Evolutionary conservation across 2,797 vertebrate genomes (phyloP).

Genomic region (Chelon labrosus): DNA sequence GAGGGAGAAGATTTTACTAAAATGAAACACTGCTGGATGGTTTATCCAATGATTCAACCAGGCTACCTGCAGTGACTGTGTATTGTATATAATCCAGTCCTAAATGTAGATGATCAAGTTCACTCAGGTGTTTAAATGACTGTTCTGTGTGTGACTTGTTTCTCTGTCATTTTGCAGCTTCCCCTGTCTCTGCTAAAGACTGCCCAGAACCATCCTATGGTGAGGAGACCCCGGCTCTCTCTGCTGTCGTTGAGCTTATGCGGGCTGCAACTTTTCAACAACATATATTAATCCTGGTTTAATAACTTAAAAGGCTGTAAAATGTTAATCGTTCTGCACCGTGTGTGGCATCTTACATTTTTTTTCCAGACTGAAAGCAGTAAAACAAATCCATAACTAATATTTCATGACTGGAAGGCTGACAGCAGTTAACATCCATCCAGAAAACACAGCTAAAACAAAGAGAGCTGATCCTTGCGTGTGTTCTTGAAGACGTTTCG

Average conservation of each 20-base stretch:
- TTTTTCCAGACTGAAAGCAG: not conserved
- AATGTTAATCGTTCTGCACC: not conserved
- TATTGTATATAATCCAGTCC: not conserved
- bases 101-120: too few relatives aligned
- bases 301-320: not conserved
- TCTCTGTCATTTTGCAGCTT: slow-evolving; percentile 82
- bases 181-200: slow-evolving; percentile 96
- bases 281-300: not conserved
- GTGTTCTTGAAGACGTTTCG: too few relatives aligned
- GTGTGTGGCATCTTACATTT: not conserved
- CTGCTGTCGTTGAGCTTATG: not conserved
- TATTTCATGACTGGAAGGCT: too few relatives aligned
- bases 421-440: too few relatives aligned
- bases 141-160: not conserved
- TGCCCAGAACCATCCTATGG: slow-evolving; percentile 99
- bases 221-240: slow-evolving; percentile 74
- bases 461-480: too few relatives aligned
- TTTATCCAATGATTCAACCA: not conserved
- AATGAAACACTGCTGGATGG: not conserved
- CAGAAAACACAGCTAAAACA: too few relatives aligned
- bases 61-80: not conserved
- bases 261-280: not conserved
- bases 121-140: not conserved
- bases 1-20: not conserved
- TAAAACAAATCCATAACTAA: not conserved